Conservation (phyloP, 1,140 invertebrate genomes). For the Forficula auricularia region DNA sequence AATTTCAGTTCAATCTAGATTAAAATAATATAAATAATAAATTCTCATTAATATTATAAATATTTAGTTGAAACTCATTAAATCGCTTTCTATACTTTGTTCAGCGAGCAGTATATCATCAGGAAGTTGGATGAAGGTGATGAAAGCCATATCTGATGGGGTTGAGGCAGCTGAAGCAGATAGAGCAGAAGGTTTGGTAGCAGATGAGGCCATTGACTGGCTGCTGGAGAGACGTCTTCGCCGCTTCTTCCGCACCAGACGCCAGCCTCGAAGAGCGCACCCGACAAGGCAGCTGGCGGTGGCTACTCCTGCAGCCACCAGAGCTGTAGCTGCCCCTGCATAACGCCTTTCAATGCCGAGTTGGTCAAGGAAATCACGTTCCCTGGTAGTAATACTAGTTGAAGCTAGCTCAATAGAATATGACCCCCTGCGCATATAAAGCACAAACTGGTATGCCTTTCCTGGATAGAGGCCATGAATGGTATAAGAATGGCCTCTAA, state of each 20-base stretch:
- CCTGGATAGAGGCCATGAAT: constrained; percentile 14
- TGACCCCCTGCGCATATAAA: constrained; percentile 12
- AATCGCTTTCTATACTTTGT: constrained; percentile 9
- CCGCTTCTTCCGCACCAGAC: constrained; percentile 1
- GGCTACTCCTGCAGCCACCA: constrained; percentile 4
- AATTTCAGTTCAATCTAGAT: too few relatives aligned
- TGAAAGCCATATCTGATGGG: constrained; percentile 11
- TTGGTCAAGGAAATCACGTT: constrained; percentile 11
- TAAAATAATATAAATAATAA: too few relatives aligned
- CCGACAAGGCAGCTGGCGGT: constrained; percentile 5
- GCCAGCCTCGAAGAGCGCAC: constrained; percentile 8
- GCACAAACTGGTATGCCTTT: constrained; percentile 11
- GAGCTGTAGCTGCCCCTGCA: constrained; percentile 5
- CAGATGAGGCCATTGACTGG: constrained; percentile 7
- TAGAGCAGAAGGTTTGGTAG: constrained; percentile 6
- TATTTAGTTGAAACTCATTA: constrained; percentile 8
- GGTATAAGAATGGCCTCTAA: constrained; percentile 15
- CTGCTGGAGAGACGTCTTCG: not conserved
- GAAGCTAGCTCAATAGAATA: constrained; percentile 12
- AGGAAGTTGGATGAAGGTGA: constrained; percentile 11
- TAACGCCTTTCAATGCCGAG: constrained; percentile 14
- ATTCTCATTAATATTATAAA: too few relatives aligned
- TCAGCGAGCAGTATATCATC: constrained; percentile 8
- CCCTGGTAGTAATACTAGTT: constrained; percentile 11
- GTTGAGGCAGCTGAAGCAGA: constrained; percentile 10